phyloP scores from a whole-genome alignment of 1,140 invertebrate species.

The Pogonognathellus flavescens region DNA sequence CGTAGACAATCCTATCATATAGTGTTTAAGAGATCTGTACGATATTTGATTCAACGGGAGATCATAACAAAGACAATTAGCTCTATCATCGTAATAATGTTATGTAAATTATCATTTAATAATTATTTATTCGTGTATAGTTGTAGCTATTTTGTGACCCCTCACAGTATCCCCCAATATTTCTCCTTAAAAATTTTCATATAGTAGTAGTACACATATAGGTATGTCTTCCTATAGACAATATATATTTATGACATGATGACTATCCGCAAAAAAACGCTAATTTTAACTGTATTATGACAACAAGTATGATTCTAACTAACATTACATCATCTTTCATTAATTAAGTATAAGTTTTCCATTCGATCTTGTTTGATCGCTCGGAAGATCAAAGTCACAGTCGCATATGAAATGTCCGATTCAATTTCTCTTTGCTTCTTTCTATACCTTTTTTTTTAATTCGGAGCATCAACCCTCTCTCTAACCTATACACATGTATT shows the following conservation, averaged over 20 bases:
- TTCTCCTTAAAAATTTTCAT: constrained; percentile 18
- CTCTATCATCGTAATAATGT: constrained; percentile 39
- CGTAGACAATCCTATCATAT: constrained; percentile 31
- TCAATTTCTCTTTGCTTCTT: not conserved
- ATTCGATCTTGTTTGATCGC: constrained; percentile 25
- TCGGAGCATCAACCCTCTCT: not conserved
- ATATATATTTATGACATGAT: not conserved
- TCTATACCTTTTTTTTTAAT: not conserved
- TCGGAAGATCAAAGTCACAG: constrained; percentile 40
- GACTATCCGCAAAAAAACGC: not conserved
- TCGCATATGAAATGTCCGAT: constrained; percentile 35
- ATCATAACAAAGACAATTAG: constrained; percentile 48
- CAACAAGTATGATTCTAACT: not conserved
- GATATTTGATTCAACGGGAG: constrained; percentile 41
- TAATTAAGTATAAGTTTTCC: constrained; percentile 28
- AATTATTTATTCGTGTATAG: constrained; percentile 25
- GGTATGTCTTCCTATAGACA: not conserved
- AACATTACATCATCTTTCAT: not conserved
- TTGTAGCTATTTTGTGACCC: constrained; percentile 49
- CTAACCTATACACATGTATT: not conserved
- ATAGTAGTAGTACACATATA: not conserved
- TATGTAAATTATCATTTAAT: constrained; percentile 14
- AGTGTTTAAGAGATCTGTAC: constrained; percentile 33
- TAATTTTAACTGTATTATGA: not conserved
- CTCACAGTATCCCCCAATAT: constrained; percentile 25